Evolutionary conservation across 2,888 invertebrate genomes (phyloP).

Genomic region (Scaeva pyrastri): DNA sequence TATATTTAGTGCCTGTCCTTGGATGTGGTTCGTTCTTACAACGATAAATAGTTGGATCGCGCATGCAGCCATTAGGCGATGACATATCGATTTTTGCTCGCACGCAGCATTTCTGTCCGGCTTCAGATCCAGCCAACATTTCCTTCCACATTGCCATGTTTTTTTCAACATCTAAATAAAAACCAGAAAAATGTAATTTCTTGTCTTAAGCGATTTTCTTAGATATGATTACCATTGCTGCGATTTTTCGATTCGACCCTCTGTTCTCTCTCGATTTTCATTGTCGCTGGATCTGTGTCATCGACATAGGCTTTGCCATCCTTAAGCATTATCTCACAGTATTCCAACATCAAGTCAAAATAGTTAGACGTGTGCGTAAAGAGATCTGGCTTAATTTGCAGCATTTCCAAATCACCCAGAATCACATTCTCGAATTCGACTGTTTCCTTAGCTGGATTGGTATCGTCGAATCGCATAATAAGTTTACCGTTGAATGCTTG

Average conservation of each 20-base stretch:
- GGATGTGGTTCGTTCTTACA: conserved; percentile 98
- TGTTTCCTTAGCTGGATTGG: conserved; percentile 99
- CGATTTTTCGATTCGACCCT: conserved; percentile 93
- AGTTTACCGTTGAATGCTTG: conserved; percentile 95
- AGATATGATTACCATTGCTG: conserved; percentile 89
- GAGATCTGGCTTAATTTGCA: conserved; percentile 95
- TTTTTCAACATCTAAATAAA: conserved; percentile 89
- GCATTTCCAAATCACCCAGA: conserved; percentile 94
- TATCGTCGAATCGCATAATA: conserved; percentile 99
- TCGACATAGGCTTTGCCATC: conserved; percentile 98
- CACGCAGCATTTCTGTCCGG: conserved; percentile 95
- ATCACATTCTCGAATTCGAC: conserved; percentile 99
- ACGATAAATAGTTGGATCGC: conserved; percentile 99
- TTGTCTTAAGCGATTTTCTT: not conserved
- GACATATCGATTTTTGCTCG: conserved; percentile 99
- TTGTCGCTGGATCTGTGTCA: conserved; percentile 96
- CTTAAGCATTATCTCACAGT: conserved; percentile 94
- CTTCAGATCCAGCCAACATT: conserved; percentile 93
- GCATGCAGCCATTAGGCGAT: conserved; percentile 97
- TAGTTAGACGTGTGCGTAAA: conserved; percentile 98
- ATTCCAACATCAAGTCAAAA: conserved; percentile 95
- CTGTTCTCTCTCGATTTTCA: conserved; percentile 98
- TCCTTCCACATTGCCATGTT: conserved; percentile 96
- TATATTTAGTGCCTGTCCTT: conserved; percentile 96
- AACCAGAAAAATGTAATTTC: not conserved